Percentiles rank a stretch among this genome's conserved stretches.
Evolutionary conservation across 2,113 vertebrate species (phyloP).

Genomic region (Limnothrissa miodon): DNA sequence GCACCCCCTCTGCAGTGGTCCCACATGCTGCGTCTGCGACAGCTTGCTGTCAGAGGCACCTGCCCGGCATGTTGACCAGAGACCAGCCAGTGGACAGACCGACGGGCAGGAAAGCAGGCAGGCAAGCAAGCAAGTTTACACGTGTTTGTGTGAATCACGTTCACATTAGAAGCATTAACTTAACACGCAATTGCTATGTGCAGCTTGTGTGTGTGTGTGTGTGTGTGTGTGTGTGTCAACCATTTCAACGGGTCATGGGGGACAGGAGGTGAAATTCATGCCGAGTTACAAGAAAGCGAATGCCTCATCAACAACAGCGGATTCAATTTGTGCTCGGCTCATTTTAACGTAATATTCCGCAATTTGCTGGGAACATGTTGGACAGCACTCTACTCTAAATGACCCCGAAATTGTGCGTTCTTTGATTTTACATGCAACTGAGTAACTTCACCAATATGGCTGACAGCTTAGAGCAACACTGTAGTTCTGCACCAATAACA

Average conservation of each 20-base stretch:
- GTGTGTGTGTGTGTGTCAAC: conserved; percentile 3
- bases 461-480: conserved; percentile 27
- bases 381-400: conserved; percentile 3
- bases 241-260: neutral
- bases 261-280: conserved; percentile 15
- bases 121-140: neutral
- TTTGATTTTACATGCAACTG: conserved; percentile 26
- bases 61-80: conserved; percentile 6
- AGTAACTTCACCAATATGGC: conserved; percentile 12
- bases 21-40: conserved; percentile 48
- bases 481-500: conserved; percentile 35
- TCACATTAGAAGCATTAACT: neutral
- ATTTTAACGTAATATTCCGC: conserved; percentile 26
- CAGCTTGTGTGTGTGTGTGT: neutral
- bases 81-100: neutral
- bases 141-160: neutral
- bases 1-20: conserved; percentile 14
- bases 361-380: conserved; percentile 28
- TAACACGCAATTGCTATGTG: neutral
- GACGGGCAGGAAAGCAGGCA: no score
- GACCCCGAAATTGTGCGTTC: conserved; percentile 28
- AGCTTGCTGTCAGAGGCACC: conserved; percentile 12
- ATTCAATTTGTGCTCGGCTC: conserved; percentile 1
- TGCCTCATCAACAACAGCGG: conserved; percentile 10
- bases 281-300: neutral